phyloP scores from a whole-genome alignment of 2,888 invertebrate species.

The Drosophila koepferae region DNA sequence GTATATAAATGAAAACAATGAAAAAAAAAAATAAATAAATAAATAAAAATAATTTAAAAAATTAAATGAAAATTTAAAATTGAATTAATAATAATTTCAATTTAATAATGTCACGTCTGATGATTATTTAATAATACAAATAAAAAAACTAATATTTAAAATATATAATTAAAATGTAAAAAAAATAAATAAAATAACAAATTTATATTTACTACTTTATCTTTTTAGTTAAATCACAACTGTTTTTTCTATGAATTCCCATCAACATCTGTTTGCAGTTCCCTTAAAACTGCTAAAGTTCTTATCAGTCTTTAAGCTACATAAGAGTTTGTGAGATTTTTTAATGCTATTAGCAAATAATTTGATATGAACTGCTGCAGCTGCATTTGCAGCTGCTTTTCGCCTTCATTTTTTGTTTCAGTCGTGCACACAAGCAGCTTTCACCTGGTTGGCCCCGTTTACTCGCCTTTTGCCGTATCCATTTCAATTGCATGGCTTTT shows the following conservation, averaged over 20 bases:
- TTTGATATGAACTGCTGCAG: not conserved
- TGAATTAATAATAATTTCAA: no score
- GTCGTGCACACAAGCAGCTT: slow-evolving; percentile 12
- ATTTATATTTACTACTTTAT: no score
- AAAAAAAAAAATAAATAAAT: no score
- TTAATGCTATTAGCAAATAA: not conserved
- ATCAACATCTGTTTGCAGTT: not conserved
- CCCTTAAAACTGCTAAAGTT: not conserved
- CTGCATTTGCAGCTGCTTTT: not conserved
- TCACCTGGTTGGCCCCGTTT: not conserved
- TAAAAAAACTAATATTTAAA: no score
- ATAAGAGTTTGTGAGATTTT: not conserved
- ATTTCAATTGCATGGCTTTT: slow-evolving; percentile 59
- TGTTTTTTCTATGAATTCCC: not conserved
- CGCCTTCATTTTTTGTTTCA: no score
- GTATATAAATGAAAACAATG: no score
- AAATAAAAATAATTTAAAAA: no score
- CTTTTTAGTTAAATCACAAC: not conserved
- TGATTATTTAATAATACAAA: no score
- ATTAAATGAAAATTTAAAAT: no score
- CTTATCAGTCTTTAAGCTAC: not conserved
- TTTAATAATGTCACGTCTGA: no score
- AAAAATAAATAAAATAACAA: no score
- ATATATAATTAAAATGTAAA: no score
- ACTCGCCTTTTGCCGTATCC: slow-evolving; percentile 22